Evolutionary conservation across 2,888 invertebrate species (phyloP).

Genomic region (Temnothorax ravouxi): DNA sequence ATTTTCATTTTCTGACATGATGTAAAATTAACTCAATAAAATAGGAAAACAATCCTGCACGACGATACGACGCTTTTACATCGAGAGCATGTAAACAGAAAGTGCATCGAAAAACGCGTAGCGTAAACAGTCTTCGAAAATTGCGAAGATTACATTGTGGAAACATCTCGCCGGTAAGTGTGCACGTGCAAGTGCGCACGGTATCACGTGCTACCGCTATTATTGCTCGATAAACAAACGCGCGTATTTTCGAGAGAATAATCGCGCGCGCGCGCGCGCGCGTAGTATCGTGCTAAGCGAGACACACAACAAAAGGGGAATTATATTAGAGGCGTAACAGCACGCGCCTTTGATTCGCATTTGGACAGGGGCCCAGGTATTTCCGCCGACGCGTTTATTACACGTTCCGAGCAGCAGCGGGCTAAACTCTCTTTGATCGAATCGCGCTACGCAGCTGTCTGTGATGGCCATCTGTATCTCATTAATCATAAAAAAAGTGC

Average conservation of each 20-base stretch:
- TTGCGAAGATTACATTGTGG: not conserved
- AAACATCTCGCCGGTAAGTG: conserved; percentile 29
- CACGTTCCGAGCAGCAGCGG: conserved; percentile 26
- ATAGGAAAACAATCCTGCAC: not conserved
- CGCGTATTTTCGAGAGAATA: conserved; percentile 40
- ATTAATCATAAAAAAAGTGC: conserved; percentile 21
- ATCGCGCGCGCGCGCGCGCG: not conserved
- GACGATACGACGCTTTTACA: not conserved
- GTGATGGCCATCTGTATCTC: conserved; percentile 6
- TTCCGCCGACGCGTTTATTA: conserved; percentile 47
- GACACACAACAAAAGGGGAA: conserved; percentile 27
- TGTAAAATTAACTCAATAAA: not conserved
- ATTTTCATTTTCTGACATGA: not conserved
- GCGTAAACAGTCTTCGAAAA: not conserved
- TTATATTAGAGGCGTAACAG: conserved; percentile 21
- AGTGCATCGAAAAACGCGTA: not conserved
- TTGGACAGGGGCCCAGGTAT: conserved; percentile 65
- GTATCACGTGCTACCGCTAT: conserved; percentile 46
- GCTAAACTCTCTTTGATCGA: conserved; percentile 18
- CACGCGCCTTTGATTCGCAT: conserved; percentile 62
- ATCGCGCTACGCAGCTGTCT: conserved; percentile 26
- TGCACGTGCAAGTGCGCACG: conserved; percentile 30
- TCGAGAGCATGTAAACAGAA: not conserved
- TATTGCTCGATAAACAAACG: conserved; percentile 53
- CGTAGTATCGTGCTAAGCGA: conserved; percentile 27